Evolutionary conservation across 2,888 invertebrate genomes (phyloP).

Genomic region (Craniophora ligustri): DNA sequence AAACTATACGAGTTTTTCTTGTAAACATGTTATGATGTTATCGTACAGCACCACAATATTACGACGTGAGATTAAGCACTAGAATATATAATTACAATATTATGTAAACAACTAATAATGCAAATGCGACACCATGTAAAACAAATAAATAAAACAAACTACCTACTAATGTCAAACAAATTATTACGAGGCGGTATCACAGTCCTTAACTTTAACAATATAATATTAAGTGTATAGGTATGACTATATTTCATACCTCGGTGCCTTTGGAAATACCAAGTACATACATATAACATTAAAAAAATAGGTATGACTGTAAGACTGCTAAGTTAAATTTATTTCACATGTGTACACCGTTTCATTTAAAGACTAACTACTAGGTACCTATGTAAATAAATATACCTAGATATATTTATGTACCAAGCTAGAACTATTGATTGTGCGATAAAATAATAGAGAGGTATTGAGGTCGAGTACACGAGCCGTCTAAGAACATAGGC

Average conservation of each 20-base stretch:
- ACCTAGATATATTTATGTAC: no score
- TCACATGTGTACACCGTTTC: constrained; percentile 1
- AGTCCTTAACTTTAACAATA: no score
- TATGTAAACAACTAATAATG: constrained; percentile 27
- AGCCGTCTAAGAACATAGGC: constrained; percentile 7
- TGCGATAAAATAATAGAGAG: constrained; percentile 19
- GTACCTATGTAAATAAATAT: no score
- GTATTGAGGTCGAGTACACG: constrained; percentile 11
- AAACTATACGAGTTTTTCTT: constrained; percentile 5
- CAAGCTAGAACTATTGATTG: constrained; percentile 12
- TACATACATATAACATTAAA: no score
- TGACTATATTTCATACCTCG: no score
- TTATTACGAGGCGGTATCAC: no score
- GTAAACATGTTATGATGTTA: constrained; percentile 53
- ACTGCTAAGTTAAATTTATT: background rate
- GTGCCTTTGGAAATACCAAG: no score
- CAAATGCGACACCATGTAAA: no score
- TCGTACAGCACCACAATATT: constrained; percentile 14
- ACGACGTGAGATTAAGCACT: constrained; percentile 25
- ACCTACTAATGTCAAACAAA: no score
- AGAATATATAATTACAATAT: constrained; percentile 21
- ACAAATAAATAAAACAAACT: no score
- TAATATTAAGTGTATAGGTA: no score
- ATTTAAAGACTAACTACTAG: background rate
- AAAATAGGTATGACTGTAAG: background rate